phyloP scores from a whole-genome alignment of 2,113 vertebrate species.

The Rissa tridactyla region DNA sequence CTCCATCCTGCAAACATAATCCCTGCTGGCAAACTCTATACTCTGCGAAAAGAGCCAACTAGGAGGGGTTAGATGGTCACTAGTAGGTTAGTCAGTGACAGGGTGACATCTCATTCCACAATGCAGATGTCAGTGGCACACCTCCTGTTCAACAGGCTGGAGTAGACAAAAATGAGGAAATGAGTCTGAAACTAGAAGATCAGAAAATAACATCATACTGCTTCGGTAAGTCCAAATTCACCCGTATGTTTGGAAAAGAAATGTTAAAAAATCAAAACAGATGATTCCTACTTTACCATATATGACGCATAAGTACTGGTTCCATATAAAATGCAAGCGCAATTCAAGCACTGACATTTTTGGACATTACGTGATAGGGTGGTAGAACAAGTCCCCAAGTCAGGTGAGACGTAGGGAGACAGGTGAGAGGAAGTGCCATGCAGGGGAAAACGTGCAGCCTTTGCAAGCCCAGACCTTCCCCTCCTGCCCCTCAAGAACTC shows the following conservation, averaged over 20 bases:
- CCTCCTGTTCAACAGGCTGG: not conserved
- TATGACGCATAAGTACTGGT: not conserved
- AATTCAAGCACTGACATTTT: not conserved
- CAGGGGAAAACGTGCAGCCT: not conserved
- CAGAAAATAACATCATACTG: not conserved
- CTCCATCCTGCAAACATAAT: not conserved
- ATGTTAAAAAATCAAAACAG: not conserved
- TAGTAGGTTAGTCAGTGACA: not conserved
- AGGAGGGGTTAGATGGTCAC: not conserved
- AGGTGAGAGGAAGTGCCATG: not conserved
- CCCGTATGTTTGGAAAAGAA: rapidly evolving
- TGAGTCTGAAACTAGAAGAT: not conserved
- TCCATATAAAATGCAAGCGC: not conserved
- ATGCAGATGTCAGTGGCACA: not conserved
- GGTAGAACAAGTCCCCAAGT: not conserved
- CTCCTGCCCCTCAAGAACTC: not conserved
- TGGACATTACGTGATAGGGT: rapidly evolving
- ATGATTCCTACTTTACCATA: not conserved
- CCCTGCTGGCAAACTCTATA: not conserved
- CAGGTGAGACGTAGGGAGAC: not conserved
- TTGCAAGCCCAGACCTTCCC: not conserved
- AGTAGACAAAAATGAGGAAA: not conserved
- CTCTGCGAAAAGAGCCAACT: not conserved
- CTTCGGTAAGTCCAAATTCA: not conserved
- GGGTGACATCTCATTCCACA: not conserved